A percentile compares a stretch with the other conserved stretches of the same genome.
These are phyloP conservation scores for Argopecten irradians DNA, from an alignment of 1,140 invertebrate genomes.

Conservation along the genomic window DNA sequence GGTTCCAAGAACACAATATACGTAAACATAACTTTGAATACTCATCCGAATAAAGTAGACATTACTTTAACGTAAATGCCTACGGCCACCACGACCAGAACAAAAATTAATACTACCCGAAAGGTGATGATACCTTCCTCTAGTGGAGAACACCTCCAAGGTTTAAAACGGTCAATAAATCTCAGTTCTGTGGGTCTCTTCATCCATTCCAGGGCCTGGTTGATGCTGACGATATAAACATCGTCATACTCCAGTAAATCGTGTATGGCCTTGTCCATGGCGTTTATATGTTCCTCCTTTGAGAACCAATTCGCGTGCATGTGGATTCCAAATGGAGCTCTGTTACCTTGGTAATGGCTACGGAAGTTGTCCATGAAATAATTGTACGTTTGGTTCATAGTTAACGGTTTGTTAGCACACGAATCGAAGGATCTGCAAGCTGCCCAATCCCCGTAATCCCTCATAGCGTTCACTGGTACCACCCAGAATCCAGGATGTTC, in stretches of 20 bases:
- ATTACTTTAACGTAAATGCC: neutral
- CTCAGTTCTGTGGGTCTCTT: conserved; percentile 35
- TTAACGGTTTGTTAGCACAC: conserved; percentile 50
- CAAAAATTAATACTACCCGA: neutral
- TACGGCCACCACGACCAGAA: neutral
- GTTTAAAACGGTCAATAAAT: conserved; percentile 20
- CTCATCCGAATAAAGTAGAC: neutral
- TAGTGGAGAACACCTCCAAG: conserved; percentile 37
- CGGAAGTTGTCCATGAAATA: conserved; percentile 62
- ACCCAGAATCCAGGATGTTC: conserved; percentile 55
- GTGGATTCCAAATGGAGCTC: conserved; percentile 62
- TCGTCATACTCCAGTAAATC: conserved; percentile 43
- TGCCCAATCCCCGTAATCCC: conserved; percentile 35
- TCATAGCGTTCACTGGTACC: conserved; percentile 54
- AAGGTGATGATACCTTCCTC: conserved; percentile 52
- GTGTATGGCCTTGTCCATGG: conserved; percentile 47
- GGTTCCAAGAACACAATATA: no score
- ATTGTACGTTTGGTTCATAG: conserved; percentile 48
- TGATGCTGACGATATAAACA: conserved; percentile 55
- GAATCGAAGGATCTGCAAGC: conserved; percentile 57
- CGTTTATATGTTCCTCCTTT: conserved; percentile 28
- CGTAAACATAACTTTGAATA: no score
- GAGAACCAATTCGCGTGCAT: conserved; percentile 57
- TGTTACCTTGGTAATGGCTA: conserved; percentile 55
- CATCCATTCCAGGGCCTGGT: conserved; percentile 48